A percentile compares a stretch with the other conserved stretches of the same genome.
Evolutionary conservation across 2,888 invertebrate genomes (phyloP).

Genomic region (Autographa pulchrina): DNA sequence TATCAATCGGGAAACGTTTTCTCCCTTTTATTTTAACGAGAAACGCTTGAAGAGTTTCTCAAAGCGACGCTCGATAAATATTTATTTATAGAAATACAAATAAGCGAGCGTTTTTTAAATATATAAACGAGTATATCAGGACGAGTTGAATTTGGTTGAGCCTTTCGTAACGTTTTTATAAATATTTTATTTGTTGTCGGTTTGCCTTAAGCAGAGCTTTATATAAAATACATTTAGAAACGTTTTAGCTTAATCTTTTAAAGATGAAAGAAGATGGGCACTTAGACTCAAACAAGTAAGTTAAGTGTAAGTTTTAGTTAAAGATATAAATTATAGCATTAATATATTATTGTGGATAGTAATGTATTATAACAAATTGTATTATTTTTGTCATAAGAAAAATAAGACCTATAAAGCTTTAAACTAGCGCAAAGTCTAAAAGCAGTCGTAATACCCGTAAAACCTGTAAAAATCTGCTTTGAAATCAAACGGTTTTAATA

Average conservation of each 20-base stretch:
- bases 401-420: no score
- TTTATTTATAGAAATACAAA: constrained; percentile 58
- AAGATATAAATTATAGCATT: no score
- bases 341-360: no score
- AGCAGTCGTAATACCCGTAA: no score
- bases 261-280: neutral
- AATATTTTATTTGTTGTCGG: neutral
- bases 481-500: neutral
- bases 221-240: neutral
- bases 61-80: constrained; percentile 43
- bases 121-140: constrained; percentile 7
- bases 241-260: neutral
- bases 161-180: neutral
- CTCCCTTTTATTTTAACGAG: constrained; percentile 73
- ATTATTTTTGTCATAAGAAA: no score
- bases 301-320: no score
- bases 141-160: neutral
- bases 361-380: no score
- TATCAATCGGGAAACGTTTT: constrained; percentile 75
- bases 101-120: constrained; percentile 39
- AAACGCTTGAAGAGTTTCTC: constrained; percentile 67
- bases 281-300: no score
- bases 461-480: no score
- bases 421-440: no score
- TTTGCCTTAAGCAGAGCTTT: neutral